Evolutionary conservation across 1,140 invertebrate genomes (phyloP).

Genomic region (Mycetomoellerius zeteki): DNA sequence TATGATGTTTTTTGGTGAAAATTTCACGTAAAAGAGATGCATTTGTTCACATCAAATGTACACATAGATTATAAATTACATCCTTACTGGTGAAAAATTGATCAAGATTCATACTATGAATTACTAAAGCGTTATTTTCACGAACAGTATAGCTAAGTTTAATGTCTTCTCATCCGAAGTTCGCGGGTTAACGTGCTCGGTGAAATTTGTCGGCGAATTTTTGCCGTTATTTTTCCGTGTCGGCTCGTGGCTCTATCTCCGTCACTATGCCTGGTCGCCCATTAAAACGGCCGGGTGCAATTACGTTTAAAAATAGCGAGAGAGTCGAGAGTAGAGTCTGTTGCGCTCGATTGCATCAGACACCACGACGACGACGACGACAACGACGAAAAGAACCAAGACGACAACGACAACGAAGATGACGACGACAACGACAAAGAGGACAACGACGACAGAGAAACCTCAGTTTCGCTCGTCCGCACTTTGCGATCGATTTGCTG

Average conservation of each 20-base stretch:
- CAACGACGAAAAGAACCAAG: slow-evolving; percentile 78
- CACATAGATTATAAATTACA: not conserved
- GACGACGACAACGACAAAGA: slow-evolving; percentile 12
- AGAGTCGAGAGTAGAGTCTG: slow-evolving; percentile 80
- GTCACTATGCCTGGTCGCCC: slow-evolving; percentile 80
- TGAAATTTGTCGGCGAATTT: slow-evolving; percentile 68
- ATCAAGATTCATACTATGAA: not conserved
- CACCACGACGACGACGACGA: slow-evolving; percentile 65
- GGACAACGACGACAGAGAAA: slow-evolving; percentile 60
- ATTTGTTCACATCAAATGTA: not conserved
- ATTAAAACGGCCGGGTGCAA: slow-evolving; percentile 84
- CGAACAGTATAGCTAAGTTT: not conserved
- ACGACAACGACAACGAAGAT: slow-evolving; percentile 77
- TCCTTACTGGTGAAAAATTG: not conserved
- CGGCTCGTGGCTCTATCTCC: slow-evolving; percentile 61
- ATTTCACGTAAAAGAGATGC: not conserved
- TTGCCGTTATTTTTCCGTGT: slow-evolving; percentile 41
- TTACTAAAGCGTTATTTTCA: not conserved
- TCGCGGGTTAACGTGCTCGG: slow-evolving; percentile 27
- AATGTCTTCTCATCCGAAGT: slow-evolving; percentile 13
- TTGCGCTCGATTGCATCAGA: slow-evolving; percentile 86
- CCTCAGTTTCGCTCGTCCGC: slow-evolving; percentile 43
- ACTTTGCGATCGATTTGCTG: slow-evolving; percentile 40
- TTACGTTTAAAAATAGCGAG: slow-evolving; percentile 86
- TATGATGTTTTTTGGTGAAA: not conserved